Base-by-base conservation (phyloP, 1,140 invertebrate genomes). In the Acromyrmex charruanus region DNA sequence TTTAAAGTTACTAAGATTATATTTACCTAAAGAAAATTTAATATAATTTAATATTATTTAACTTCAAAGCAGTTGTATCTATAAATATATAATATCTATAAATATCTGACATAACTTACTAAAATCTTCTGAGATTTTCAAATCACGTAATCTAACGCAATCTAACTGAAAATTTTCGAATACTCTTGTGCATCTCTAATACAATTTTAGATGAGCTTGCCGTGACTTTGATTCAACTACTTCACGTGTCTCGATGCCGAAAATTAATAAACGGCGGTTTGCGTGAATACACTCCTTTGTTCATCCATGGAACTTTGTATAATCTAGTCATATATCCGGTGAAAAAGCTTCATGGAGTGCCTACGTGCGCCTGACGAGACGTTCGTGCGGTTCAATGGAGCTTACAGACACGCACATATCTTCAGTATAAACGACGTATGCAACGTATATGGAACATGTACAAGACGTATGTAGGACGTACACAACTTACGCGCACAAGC, bases 251-350 rank as follows among this genome's bases (percentile, higher is more conserved):
- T 69, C 49, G 21, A 39, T 39, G 49, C 14, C 65, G 65, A 81
- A 81, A 81, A 81, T 81, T 69, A 81, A 81, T 81, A 81, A 81
- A 71, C 77, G 31, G 65, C 49, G 51, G 65, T 71, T 71, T 55
- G 77, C 77, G 77, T 81, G 77, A 69, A 71, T 49, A 55, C 18
- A 35, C 77, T 81, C 77, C 77, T 55, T 81, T 69, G 65, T 35
- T 58, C 66, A 81, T 81, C 65, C 21, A 18, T 25, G 25, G 77
- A 81, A 81, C 77, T 81, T 81, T 81, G 31, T 81, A 81, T 21
- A 71, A 81, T 81, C 77, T 71, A 55, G 44, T 68, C n/a, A 63
- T 28, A 18, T 63, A 44, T 77, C 72, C 55, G 59, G n/a, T 58
- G 79, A 69, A 74, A 84, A 87, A 84, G 85, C 74, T 51, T 80